phyloP scores from a whole-genome alignment of 2,888 invertebrate species.

The Drosophila nr. perissopoda region DNA sequence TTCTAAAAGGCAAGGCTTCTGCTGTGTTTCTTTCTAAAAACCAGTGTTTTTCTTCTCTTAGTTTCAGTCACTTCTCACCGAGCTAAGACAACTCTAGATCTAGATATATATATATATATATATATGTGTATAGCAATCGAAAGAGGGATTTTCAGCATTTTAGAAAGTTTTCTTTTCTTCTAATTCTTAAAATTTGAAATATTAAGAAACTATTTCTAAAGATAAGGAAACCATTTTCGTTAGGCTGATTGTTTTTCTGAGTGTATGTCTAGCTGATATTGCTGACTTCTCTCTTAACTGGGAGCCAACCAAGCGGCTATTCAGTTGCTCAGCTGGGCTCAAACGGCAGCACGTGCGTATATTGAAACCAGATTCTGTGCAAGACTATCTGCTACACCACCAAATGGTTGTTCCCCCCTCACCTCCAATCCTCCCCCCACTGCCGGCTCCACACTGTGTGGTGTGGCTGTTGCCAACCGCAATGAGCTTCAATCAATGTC shows the following conservation, averaged over 20 bases:
- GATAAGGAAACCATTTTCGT: background rate
- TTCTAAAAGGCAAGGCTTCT: background rate
- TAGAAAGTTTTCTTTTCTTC: background rate
- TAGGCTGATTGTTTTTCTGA: background rate
- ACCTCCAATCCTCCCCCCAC: no score
- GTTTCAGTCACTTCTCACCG: background rate
- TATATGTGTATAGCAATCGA: background rate
- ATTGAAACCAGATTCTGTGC: background rate
- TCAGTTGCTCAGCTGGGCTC: background rate
- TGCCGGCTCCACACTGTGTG: background rate
- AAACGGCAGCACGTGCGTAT: slow-evolving; percentile 48
- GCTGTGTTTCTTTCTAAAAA: background rate
- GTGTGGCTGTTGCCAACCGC: slow-evolving; percentile 45
- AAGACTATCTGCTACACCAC: background rate
- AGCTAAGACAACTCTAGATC: background rate
- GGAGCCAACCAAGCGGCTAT: background rate
- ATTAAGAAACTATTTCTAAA: background rate
- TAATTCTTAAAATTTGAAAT: background rate
- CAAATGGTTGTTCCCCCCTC: background rate
- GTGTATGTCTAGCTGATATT: background rate
- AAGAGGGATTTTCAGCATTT: background rate
- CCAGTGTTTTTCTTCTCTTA: background rate
- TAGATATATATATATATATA: background rate
- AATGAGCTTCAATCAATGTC: slow-evolving; percentile 70
- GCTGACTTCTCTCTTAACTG: background rate